Evolutionary conservation across 2,888 invertebrate genomes (phyloP).

Genomic region (Congeria kusceri): DNA sequence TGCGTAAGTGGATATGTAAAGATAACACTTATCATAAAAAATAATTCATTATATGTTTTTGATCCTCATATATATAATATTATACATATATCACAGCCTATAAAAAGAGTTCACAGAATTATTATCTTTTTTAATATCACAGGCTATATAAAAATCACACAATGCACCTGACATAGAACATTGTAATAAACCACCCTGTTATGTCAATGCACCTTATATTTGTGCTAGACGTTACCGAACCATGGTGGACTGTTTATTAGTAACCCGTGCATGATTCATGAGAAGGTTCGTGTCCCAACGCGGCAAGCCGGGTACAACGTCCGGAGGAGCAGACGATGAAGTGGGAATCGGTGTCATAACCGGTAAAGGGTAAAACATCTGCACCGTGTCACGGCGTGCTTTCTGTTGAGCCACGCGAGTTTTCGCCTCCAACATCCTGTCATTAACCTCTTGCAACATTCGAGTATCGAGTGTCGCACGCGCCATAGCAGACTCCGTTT

Average conservation of each 20-base stretch:
- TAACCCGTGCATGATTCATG: conserved; percentile 70
- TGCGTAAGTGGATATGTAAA: no score
- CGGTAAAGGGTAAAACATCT: conserved; percentile 78
- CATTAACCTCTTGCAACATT: conserved; percentile 82
- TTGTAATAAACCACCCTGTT: no score
- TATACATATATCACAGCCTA: no score
- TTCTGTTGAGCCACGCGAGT: conserved; percentile 80
- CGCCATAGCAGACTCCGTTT: conserved; percentile 81
- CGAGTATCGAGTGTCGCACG: conserved; percentile 80
- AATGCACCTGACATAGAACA: no score
- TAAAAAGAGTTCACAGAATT: no score
- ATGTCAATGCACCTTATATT: no score
- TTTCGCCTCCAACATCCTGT: conserved; percentile 79
- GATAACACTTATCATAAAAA: no score
- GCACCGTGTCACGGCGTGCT: conserved; percentile 72
- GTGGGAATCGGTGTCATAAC: conserved; percentile 66
- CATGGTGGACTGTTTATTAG: conserved; percentile 71
- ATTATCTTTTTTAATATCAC: no score
- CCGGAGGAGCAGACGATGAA: conserved; percentile 54
- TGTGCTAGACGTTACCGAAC: conserved; percentile 34
- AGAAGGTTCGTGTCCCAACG: conserved; percentile 71
- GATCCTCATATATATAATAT: no score
- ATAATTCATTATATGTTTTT: no score
- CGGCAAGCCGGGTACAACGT: conserved; percentile 66
- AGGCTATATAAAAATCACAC: no score